Conservation (phyloP, 2,113 vertebrate species). For the Dromiciops gliroides region DNA sequence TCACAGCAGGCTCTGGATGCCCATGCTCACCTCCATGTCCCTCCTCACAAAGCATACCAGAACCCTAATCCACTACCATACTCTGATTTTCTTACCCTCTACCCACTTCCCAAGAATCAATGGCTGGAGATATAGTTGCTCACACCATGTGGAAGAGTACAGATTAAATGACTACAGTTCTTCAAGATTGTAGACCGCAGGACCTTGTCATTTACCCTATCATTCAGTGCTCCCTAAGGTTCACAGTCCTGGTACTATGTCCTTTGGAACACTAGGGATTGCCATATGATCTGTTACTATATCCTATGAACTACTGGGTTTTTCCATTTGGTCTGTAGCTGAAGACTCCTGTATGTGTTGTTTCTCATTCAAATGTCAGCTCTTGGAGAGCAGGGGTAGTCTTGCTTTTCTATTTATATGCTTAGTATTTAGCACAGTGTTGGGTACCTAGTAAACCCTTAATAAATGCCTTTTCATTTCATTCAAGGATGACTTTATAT, state of each 20-base stretch:
- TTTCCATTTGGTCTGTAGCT: background rate
- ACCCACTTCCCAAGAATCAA: background rate
- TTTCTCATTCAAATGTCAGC: background rate
- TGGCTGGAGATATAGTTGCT: background rate
- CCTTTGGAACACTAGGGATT: background rate
- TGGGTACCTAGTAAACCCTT: background rate
- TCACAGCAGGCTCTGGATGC: background rate
- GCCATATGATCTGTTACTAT: background rate
- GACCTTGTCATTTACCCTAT: background rate
- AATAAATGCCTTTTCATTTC: background rate
- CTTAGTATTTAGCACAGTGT: background rate
- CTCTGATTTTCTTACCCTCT: background rate
- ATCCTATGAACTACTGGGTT: background rate
- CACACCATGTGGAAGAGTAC: too few relatives aligned
- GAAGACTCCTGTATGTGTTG: background rate
- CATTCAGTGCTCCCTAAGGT: background rate
- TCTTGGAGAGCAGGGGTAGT: background rate
- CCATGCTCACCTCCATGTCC: background rate
- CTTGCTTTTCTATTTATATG: background rate
- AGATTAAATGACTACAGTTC: background rate
- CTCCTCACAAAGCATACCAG: background rate
- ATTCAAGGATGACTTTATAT: background rate
- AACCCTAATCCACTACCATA: background rate
- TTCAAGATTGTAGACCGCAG: background rate
- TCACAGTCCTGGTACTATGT: background rate